Evolutionary conservation across 2,888 invertebrate species (phyloP).

Genomic region (Boloria euphrosyne): DNA sequence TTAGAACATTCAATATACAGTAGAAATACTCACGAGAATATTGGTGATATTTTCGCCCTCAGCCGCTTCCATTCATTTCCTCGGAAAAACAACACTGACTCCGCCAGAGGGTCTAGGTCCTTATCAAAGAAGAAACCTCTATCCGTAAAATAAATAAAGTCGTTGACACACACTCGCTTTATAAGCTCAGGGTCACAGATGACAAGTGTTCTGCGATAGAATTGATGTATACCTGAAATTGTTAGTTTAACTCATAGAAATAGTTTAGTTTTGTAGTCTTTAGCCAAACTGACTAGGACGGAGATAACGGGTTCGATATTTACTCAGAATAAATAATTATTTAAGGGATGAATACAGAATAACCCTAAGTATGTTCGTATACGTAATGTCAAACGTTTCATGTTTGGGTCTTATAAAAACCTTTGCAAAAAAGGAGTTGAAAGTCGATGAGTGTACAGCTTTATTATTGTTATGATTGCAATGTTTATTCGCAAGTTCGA

Average conservation of each 20-base stretch:
- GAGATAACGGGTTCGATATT: no score
- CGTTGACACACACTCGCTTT: slow-evolving; percentile 71
- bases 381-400: no score
- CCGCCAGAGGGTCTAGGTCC: slow-evolving; percentile 72
- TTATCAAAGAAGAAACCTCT: slow-evolving; percentile 76
- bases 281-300: background rate
- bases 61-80: slow-evolving; percentile 72
- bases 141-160: slow-evolving; percentile 75
- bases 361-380: no score
- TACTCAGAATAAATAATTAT: no score
- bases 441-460: no score
- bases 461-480: no score
- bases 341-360: no score
- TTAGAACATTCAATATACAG: background rate
- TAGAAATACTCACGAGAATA: slow-evolving; percentile 68
- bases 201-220: slow-evolving; percentile 73
- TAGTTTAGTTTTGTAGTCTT: background rate
- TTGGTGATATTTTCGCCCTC: slow-evolving; percentile 73
- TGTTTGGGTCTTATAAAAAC: no score
- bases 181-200: slow-evolving; percentile 72
- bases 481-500: no score
- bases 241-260: background rate
- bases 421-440: no score
- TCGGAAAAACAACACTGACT: slow-evolving; percentile 71
- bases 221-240: slow-evolving; percentile 72